Evolutionary conservation across 2,797 vertebrate species (phyloP).

Genomic region (Sebastes hubbsi): DNA sequence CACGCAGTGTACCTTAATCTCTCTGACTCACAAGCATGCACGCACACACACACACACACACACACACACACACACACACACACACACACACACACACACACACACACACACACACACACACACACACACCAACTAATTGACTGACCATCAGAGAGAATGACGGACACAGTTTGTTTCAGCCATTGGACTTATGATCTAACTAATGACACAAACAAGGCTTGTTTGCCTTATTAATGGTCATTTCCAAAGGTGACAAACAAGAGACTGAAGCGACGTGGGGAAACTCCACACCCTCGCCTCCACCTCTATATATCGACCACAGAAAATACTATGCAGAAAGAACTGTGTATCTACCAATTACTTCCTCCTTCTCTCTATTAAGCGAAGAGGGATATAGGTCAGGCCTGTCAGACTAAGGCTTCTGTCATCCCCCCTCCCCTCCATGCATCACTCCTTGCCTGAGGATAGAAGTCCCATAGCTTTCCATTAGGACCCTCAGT

Average conservation of each 20-base stretch:
- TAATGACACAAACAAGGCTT: not conserved
- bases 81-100: not conserved
- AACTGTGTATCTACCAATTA: slow-evolving; percentile 54
- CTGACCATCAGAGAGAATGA: slow-evolving; percentile 47
- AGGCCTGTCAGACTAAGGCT: slow-evolving; percentile 92
- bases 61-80: slow-evolving; percentile 48
- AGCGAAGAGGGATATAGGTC: slow-evolving; percentile 89
- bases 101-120: slow-evolving; percentile 28
- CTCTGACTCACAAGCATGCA: not conserved
- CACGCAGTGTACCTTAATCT: slow-evolving; percentile 40
- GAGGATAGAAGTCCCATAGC: slow-evolving; percentile 89
- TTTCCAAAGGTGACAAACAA: slow-evolving; percentile 16
- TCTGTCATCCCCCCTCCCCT: slow-evolving; percentile 85
- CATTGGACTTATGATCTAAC: slow-evolving; percentile 4
- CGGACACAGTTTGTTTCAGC: slow-evolving; percentile 11
- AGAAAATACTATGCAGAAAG: slow-evolving; percentile 34
- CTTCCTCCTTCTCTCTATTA: slow-evolving; percentile 51
- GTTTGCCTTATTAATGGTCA: not conserved
- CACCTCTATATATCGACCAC: not conserved
- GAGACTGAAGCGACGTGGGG: not conserved
- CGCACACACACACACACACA: slow-evolving; percentile 35
- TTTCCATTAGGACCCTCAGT: slow-evolving; percentile 90
- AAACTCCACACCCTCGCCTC: not conserved
- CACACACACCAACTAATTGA: slow-evolving; percentile 51
- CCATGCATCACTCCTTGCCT: slow-evolving; percentile 83